Evolutionary conservation across 2,797 vertebrate genomes (phyloP).

Genomic region (Chelidonichthys spinosus): DNA sequence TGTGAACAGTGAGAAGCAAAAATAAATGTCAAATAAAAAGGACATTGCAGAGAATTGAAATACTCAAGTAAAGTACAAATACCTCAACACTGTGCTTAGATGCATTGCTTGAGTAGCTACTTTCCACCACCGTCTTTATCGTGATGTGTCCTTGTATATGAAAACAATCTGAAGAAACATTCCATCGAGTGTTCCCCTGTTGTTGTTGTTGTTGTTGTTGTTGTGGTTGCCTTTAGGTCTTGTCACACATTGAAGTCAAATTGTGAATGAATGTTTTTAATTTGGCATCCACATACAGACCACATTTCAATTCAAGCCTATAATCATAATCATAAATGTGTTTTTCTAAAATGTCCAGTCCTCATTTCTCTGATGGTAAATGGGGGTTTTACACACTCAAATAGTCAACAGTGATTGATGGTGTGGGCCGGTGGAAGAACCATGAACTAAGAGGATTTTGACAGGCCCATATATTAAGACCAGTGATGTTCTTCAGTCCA

Average conservation of each 20-base stretch:
- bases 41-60: neutral
- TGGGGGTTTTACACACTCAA: constrained; percentile 30
- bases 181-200: neutral
- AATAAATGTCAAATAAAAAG: too few species aligned
- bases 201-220: neutral
- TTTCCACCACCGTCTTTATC: neutral
- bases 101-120: neutral
- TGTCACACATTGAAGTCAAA: neutral
- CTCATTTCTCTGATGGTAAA: constrained; percentile 3
- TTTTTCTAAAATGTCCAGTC: neutral
- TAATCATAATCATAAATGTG: neutral
- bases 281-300: neutral
- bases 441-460: constrained; percentile 63
- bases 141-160: neutral
- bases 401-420: constrained; percentile 66
- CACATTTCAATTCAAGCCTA: constrained; percentile 14
- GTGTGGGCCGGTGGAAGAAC: constrained; percentile 44
- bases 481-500: constrained; percentile 44
- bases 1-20: too few species aligned
- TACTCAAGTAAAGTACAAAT: neutral
- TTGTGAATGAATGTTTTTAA: neutral
- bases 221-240: neutral
- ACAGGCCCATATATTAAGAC: constrained; percentile 71
- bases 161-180: neutral
- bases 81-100: neutral